Evolutionary conservation across 2,888 invertebrate species (phyloP).

Genomic region (Cistogaster globosa): DNA sequence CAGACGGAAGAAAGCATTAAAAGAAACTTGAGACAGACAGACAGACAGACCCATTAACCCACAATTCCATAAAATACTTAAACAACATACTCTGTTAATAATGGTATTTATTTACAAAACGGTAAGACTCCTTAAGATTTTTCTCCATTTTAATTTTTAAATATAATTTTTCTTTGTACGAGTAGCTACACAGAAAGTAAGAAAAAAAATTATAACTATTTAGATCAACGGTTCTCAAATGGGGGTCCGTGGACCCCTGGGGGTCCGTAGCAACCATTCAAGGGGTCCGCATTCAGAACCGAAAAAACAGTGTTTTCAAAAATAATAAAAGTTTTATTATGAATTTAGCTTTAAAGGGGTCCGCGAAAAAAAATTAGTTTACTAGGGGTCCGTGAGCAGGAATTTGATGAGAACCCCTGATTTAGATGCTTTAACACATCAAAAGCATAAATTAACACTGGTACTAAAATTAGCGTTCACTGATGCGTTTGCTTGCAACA

Average conservation of each 20-base stretch:
- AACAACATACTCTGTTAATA: conserved; percentile 29
- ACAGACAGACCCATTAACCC: conserved; percentile 70
- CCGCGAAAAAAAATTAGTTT: too few relatives aligned
- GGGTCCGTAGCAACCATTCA: too few relatives aligned
- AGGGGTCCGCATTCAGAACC: too few relatives aligned
- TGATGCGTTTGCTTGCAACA: conserved; percentile 56
- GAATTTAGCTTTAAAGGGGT: too few relatives aligned
- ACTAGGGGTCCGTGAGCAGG: too few relatives aligned
- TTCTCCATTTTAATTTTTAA: conserved; percentile 16
- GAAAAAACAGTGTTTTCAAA: too few relatives aligned
- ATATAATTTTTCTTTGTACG: background rate
- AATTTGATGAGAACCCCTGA: too few relatives aligned
- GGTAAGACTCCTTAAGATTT: conserved; percentile 23
- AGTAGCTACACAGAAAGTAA: background rate
- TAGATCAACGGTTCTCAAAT: too few relatives aligned
- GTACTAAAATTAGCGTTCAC: conserved; percentile 61
- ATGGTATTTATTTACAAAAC: conserved; percentile 28
- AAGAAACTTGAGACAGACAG: conserved; percentile 18
- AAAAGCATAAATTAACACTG: conserved; percentile 12
- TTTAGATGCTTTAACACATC: background rate
- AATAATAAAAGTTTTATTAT: too few relatives aligned
- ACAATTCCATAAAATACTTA: conserved; percentile 69
- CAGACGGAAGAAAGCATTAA: conserved; percentile 26
- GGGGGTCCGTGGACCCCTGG: too few relatives aligned
- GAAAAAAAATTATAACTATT: conserved; percentile 23